Evolutionary conservation across 2,113 vertebrate species (phyloP).

Genomic region (Eolophus roseicapilla): DNA sequence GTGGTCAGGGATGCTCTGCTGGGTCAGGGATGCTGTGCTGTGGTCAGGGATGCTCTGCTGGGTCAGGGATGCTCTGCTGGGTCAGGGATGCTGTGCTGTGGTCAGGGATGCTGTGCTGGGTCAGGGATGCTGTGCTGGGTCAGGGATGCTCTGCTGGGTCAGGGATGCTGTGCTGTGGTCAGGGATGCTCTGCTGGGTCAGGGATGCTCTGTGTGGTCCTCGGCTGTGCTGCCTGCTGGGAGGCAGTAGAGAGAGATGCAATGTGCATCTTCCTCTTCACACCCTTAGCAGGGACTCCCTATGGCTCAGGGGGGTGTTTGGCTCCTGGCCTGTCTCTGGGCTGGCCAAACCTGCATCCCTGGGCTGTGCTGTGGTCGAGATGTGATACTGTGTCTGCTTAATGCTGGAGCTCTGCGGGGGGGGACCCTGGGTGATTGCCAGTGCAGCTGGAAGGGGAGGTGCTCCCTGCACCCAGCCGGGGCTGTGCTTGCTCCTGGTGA

Average conservation of each 20-base stretch:
- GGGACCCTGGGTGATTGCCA: background rate
- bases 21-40: background rate
- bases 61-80: fast-evolving
- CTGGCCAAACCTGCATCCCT: background rate
- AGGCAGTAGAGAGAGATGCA: background rate
- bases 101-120: fast-evolving
- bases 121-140: background rate
- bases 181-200: background rate
- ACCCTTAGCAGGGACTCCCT: background rate
- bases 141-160: fast-evolving
- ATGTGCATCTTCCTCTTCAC: background rate
- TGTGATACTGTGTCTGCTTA: background rate
- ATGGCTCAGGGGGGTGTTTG: background rate
- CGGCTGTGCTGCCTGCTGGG: background rate
- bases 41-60: background rate
- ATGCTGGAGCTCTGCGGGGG: background rate
- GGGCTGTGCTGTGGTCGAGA: background rate
- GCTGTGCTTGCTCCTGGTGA: background rate
- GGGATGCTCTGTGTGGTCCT: background rate
- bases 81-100: background rate
- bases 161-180: background rate
- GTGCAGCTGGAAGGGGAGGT: background rate
- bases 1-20: no score
- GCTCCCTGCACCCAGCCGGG: fast-evolving
- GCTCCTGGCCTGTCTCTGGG: background rate